Percentiles rank a stretch among this genome's conserved stretches.
These are phyloP conservation scores for Urosaurus nigricauda DNA, from an alignment of 2,797 vertebrate genomes.

Conservation along the genomic window DNA sequence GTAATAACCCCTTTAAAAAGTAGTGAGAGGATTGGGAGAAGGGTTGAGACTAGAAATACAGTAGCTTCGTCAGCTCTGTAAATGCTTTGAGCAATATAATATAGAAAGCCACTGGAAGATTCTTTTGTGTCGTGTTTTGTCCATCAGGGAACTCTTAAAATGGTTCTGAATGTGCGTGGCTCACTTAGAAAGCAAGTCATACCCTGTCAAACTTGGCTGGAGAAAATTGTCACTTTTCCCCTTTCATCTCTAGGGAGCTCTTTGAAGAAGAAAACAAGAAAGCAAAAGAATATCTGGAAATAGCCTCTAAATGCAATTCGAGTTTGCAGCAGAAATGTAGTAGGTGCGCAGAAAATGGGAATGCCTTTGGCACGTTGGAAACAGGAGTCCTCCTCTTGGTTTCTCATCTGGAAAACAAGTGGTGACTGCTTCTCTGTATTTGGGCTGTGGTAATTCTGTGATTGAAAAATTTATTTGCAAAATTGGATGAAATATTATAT, in stretches of 20 bases:
- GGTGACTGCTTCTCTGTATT: not conserved
- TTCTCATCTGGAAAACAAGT: not conserved
- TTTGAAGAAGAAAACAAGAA: conserved; percentile 42
- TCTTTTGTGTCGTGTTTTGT: not conserved
- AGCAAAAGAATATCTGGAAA: conserved; percentile 19
- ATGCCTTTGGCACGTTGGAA: not conserved
- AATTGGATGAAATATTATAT: not conserved
- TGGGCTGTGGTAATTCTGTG: not conserved
- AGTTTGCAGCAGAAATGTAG: conserved; percentile 32
- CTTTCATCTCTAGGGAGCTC: conserved; percentile 21
- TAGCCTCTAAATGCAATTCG: not conserved
- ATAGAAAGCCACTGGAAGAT: not conserved
- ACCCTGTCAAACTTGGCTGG: not conserved
- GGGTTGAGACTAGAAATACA: no score
- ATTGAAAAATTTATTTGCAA: not conserved
- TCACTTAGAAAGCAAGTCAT: not conserved
- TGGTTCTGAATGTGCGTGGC: not conserved
- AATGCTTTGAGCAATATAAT: not conserved
- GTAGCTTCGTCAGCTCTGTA: no score
- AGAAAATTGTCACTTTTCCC: not conserved
- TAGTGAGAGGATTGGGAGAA: no score
- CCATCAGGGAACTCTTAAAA: not conserved
- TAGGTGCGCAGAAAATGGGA: conserved; percentile 17
- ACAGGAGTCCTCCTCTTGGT: not conserved
- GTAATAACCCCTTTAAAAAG: no score